phyloP scores from a whole-genome alignment of 2,797 vertebrate species.

The Helicolenus hilgendorfi region DNA sequence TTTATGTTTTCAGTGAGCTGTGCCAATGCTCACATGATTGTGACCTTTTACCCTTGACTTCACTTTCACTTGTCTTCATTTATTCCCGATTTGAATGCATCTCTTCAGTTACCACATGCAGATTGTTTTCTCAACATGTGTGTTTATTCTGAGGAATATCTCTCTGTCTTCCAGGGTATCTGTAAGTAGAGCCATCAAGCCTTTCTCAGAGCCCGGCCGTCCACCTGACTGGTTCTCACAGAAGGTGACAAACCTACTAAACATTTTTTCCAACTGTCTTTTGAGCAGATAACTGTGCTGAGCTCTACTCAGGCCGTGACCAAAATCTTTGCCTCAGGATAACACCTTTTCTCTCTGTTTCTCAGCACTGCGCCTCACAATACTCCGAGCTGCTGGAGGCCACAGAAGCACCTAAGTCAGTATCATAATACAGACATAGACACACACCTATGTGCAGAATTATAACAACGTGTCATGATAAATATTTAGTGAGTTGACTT shows the following conservation, averaged over 20 bases:
- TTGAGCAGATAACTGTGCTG: not conserved
- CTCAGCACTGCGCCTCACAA: slow-evolving; percentile 98
- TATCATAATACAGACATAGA: slow-evolving; percentile 38
- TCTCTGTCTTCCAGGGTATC: slow-evolving; percentile 93
- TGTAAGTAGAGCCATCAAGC: slow-evolving; percentile 99
- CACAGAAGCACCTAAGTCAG: slow-evolving; percentile 99
- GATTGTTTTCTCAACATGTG: not conserved
- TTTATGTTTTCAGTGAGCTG: not conserved
- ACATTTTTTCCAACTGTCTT: slow-evolving; percentile 1
- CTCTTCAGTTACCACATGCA: not conserved
- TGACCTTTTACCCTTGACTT: not conserved
- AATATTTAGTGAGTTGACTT: not conserved
- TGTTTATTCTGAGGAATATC: not conserved
- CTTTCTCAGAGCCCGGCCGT: slow-evolving; percentile 97
- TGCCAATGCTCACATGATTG: not conserved
- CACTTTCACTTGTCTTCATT: not conserved
- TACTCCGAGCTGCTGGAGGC: slow-evolving; percentile 98
- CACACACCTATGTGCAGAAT: not conserved
- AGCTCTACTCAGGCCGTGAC: not conserved
- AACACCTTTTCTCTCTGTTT: slow-evolving; percentile 55
- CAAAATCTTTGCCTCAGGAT: not conserved
- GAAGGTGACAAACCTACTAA: slow-evolving; percentile 88
- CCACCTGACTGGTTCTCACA: slow-evolving; percentile 99
- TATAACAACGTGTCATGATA: not conserved
- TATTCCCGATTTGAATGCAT: not conserved